Percentiles rank a stretch among this genome's conserved stretches.
Evolutionary conservation across 2,113 vertebrate genomes (phyloP).

Genomic region (Onychorhynchus coronatus): DNA sequence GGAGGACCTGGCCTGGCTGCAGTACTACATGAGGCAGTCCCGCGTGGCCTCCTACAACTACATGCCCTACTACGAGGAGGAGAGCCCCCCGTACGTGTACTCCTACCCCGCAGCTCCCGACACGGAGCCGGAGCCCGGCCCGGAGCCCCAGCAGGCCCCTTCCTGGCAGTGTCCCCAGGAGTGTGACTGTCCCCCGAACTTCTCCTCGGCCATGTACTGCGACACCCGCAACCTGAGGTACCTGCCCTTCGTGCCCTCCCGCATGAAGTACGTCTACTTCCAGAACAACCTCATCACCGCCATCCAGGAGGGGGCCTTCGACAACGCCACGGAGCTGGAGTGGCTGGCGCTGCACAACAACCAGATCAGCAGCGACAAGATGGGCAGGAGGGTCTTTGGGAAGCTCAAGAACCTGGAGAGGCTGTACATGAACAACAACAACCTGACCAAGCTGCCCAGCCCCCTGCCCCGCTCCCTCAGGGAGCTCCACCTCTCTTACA

Average conservation of each 20-base stretch:
- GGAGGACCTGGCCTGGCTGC: conserved; percentile 78
- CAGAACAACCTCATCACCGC: conserved; percentile 88
- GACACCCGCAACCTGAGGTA: conserved; percentile 85
- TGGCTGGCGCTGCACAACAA: conserved; percentile 94
- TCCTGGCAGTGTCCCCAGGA: conserved; percentile 84
- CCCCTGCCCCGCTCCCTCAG: conserved; percentile 84
- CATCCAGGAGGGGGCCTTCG: conserved; percentile 85
- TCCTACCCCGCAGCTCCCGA: conserved; percentile 31
- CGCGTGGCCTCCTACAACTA: conserved; percentile 73
- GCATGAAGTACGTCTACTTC: conserved; percentile 93
- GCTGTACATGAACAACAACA: conserved; percentile 92
- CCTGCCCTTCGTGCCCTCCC: conserved; percentile 86
- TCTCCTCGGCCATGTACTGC: conserved; percentile 93
- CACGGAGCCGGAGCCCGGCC: background rate
- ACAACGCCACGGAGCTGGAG: conserved; percentile 87
- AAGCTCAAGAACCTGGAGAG: conserved; percentile 83
- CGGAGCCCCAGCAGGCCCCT: background rate
- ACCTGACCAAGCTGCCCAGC: conserved; percentile 84
- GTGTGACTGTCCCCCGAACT: conserved; percentile 91
- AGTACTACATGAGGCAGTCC: conserved; percentile 76
- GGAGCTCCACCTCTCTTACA: conserved; percentile 88
- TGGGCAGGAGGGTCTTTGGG: conserved; percentile 84
- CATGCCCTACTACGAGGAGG: conserved; percentile 75
- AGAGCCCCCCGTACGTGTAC: conserved; percentile 56
- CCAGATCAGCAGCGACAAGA: conserved; percentile 81